Conservation (phyloP, 2,888 invertebrate species). For the Selenia dentaria region DNA sequence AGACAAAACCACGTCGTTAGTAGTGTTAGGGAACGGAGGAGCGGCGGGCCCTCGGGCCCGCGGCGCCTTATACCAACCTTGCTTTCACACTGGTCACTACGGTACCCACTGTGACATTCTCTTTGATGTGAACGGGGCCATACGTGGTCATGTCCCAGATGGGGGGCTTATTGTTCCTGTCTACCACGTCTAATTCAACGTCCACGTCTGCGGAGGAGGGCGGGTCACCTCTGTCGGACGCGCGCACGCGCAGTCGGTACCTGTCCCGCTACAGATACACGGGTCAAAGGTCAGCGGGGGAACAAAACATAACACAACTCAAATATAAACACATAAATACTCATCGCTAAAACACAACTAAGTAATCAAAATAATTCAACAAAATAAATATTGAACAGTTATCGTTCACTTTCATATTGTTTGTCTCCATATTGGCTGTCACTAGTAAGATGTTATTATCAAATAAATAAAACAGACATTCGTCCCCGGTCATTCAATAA, state of each 20-base stretch:
- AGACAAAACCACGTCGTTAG: constrained; percentile 88
- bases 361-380: constrained; percentile 63
- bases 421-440: constrained; percentile 50
- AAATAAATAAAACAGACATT: constrained; percentile 51
- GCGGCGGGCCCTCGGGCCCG: constrained; percentile 79
- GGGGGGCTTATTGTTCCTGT: constrained; percentile 99
- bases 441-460: constrained; percentile 39
- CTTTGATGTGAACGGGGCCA: constrained; percentile 98
- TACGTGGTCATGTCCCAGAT: constrained; percentile 97
- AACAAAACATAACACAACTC: constrained; percentile 85
- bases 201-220: constrained; percentile 97
- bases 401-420: constrained; percentile 60
- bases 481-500: constrained; percentile 74
- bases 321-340: constrained; percentile 82
- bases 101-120: constrained; percentile 99
- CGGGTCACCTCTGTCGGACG: constrained; percentile 97
- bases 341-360: constrained; percentile 75
- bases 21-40: constrained; percentile 84
- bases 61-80: constrained; percentile 93
- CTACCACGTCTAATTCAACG: constrained; percentile 99
- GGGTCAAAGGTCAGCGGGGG: constrained; percentile 89
- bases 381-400: constrained; percentile 54
- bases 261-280: constrained; percentile 96
- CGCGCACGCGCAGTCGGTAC: constrained; percentile 98
- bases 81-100: constrained; percentile 99